Conservation (phyloP, 1,140 invertebrate genomes). For the Chymomyza costata region DNA sequence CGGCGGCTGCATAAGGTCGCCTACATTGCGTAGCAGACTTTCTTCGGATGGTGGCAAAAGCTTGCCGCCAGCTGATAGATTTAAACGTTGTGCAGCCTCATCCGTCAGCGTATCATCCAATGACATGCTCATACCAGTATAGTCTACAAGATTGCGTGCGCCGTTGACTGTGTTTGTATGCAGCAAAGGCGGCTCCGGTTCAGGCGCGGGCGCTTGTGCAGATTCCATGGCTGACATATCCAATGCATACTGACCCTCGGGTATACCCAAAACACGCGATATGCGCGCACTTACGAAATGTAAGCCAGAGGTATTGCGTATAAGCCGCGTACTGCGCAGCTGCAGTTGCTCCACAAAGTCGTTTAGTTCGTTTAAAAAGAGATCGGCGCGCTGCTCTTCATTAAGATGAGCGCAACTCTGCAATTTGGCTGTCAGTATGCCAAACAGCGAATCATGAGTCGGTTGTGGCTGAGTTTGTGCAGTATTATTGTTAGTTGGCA, state of each 20-base stretch:
- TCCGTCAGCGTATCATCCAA: slow-evolving; percentile 68
- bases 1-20: slow-evolving; percentile 63
- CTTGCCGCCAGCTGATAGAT: slow-evolving; percentile 66
- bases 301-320: slow-evolving; percentile 65
- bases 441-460: slow-evolving; percentile 48
- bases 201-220: slow-evolving; percentile 45
- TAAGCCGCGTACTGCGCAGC: slow-evolving; percentile 61
- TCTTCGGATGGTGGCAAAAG: slow-evolving; percentile 68
- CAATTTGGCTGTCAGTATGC: slow-evolving; percentile 51
- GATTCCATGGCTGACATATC: slow-evolving; percentile 70
- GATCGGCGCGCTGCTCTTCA: slow-evolving; percentile 69
- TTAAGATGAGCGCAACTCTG: slow-evolving; percentile 52
- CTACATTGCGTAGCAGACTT: slow-evolving; percentile 61
- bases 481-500: too few species aligned
- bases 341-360: slow-evolving; percentile 69
- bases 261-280: slow-evolving; percentile 62
- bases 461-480: background rate
- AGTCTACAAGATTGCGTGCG: slow-evolving; percentile 52
- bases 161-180: slow-evolving; percentile 8
- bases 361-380: slow-evolving; percentile 62
- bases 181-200: slow-evolving; percentile 31
- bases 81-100: slow-evolving; percentile 68
- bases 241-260: slow-evolving; percentile 69
- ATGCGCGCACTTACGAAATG: slow-evolving; percentile 61
- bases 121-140: slow-evolving; percentile 65